These are phyloP conservation scores for Trichonephila inaurata DNA, from an alignment of 1,140 invertebrate genomes.

Conservation along the genomic window DNA sequence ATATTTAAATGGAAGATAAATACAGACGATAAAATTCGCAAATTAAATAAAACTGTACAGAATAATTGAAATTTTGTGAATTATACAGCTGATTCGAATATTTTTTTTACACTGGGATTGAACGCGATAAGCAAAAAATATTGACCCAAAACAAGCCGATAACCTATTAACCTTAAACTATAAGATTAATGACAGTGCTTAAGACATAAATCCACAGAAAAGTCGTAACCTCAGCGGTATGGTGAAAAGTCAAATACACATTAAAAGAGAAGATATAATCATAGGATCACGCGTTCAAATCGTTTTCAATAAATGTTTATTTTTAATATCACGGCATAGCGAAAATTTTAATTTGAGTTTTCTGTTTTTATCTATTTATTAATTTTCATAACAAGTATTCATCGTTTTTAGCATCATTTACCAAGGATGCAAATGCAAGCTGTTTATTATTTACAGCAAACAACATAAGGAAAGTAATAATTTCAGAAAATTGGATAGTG, in stretches of 20 bases:
- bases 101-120: neutral
- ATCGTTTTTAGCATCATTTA: no score
- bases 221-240: neutral
- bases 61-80: neutral
- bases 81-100: neutral
- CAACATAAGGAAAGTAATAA: no score
- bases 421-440: no score
- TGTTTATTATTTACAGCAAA: no score
- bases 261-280: neutral
- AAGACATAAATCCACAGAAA: neutral
- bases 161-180: neutral
- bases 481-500: no score
- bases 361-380: no score
- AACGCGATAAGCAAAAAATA: neutral
- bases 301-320: no score
- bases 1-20: neutral
- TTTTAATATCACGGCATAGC: no score
- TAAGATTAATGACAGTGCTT: neutral
- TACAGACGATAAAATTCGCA: neutral
- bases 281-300: neutral
- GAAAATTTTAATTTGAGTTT: no score
- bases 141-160: neutral
- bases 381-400: no score
- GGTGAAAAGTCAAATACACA: neutral
- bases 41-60: neutral